These are phyloP conservation scores for Oceanites oceanicus DNA, from an alignment of 2,113 vertebrate species.

Conservation along the genomic window DNA sequence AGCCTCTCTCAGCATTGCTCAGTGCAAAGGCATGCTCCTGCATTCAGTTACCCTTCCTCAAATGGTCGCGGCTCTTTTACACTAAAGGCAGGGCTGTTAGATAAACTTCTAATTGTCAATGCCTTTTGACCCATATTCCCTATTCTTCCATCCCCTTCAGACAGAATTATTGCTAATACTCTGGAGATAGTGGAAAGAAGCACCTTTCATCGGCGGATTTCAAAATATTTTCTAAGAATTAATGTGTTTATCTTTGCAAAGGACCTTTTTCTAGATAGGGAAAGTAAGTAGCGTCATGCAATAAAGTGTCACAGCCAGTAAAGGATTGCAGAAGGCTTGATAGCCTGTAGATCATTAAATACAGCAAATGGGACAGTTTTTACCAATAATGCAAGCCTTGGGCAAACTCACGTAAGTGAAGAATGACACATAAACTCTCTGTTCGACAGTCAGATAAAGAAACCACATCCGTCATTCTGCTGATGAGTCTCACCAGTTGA, in stretches of 20 bases:
- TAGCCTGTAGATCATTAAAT: slow-evolving; percentile 34
- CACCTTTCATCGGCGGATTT: not conserved
- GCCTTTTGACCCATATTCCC: not conserved
- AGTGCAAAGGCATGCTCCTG: not conserved
- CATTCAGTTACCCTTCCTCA: not conserved
- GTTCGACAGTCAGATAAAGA: slow-evolving; percentile 25
- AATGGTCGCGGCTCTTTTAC: not conserved
- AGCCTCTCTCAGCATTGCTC: not conserved
- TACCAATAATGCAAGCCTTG: slow-evolving; percentile 28
- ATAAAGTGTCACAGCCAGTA: slow-evolving; percentile 5
- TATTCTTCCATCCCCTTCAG: not conserved
- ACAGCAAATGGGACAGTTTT: slow-evolving; percentile 40
- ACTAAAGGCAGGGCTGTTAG: not conserved
- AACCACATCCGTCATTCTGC: slow-evolving; percentile 27
- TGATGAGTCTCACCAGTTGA: slow-evolving; percentile 16
- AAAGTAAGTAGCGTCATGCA: not conserved
- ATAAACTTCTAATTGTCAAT: not conserved
- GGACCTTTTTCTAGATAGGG: not conserved
- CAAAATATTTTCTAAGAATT: slow-evolving; percentile 21
- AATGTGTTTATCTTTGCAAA: slow-evolving; percentile 33
- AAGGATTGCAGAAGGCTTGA: slow-evolving; percentile 4
- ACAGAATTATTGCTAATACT: not conserved
- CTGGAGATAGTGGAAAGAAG: not conserved
- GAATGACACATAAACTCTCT: slow-evolving; percentile 8
- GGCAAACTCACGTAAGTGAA: slow-evolving; percentile 18